Evolutionary conservation across 2,888 invertebrate genomes (phyloP), one percentile per base, ranked within the genome.

Genomic region (Acleris cristana): DNA sequence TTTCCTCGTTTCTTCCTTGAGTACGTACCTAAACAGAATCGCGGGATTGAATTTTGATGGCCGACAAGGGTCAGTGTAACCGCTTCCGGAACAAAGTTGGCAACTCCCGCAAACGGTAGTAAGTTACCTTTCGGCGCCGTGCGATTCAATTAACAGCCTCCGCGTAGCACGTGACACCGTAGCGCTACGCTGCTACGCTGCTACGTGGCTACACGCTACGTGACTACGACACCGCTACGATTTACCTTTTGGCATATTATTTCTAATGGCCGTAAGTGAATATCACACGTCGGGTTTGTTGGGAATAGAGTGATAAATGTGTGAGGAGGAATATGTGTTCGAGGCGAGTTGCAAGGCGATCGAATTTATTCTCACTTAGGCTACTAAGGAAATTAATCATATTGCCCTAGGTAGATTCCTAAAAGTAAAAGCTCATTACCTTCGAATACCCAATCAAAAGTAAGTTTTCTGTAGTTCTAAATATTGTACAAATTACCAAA

Each of bases 81-180:
- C 58, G 52, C 19, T 44, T 19, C 18, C 30, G 57, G 10, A 19
- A 19, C 57, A 71, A 78, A 79, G 77, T 79, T 77, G 65, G 60
- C 53, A 69, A 64, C 58, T 70, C 53, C 70, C 56, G 63, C 48
- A 63, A 66, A 56, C 65, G 56, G 34, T 63, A 44, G 57, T 71
- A 77, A 74, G 76, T 74, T 77, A 81, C 83, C 82, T 84, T 83
- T 80, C 79, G 77, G 74, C 80, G 79, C 69, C 76, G 75, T 75
- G 74, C 74, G 78, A 82, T 82, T 80, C 79, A 83, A 86, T 85
- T 83, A 84, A 81, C 81, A 82, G 77, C 86, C 84, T 85, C 70
- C 83, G 82, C 83, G 82, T 81, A 82, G 82, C 80, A 79, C 79
- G 81, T 81, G 83, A 71, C 76, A 67, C 67, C 62, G 68, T 64